Base-by-base conservation (phyloP, 2,113 vertebrate species). In the Cacatua alba region DNA sequence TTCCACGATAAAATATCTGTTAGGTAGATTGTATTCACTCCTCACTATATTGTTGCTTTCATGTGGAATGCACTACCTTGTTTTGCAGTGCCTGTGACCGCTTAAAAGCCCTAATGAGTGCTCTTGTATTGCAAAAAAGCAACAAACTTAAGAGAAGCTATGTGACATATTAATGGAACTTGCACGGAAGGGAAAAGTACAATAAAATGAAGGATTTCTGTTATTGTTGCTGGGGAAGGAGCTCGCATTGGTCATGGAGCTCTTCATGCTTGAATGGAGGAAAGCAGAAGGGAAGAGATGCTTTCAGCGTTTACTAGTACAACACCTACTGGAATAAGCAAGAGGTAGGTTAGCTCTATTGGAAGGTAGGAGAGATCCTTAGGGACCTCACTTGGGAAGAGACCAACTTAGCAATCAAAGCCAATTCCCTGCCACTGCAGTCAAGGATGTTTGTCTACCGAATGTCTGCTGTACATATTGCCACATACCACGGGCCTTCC, bases 1-100 rank as follows among this genome's bases (percentile, higher is more conserved):
- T 97, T 91, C 95, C 90, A 96, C 4, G 2, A 95, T 74, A 93
- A 91, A 95, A 53, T 95, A 76, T 95, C 95, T 96, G 60, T 74
- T 95, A 77, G 83, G 80, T 91, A 65, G 83, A 85, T 91, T 94
- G 85, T 84, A 90, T 92, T 94, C 24, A 59, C 87, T 60, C 67
- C 88, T 96, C 76, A 59, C 59, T 77, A 12, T 55, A 59, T 83
- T 21, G 33, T n/a, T 92, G 84, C 86, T 88, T 94, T 91, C 70
- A 79, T 1, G 15, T 79, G 86, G 82, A 94, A 91, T 65, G 82
- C 29, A 70, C 74, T 65, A 62, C 39, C 74, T 90, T 63, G 31
- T 71, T 86, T 82, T 90, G 72, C 75, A 65, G 77, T 88, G 65
- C 26, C 44, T 86, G 19, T 88, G 62, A 78, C 19, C 51, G 59